These are phyloP conservation scores for Anguilla rostrata DNA, from an alignment of 2,113 vertebrate species.

Conservation along the genomic window DNA sequence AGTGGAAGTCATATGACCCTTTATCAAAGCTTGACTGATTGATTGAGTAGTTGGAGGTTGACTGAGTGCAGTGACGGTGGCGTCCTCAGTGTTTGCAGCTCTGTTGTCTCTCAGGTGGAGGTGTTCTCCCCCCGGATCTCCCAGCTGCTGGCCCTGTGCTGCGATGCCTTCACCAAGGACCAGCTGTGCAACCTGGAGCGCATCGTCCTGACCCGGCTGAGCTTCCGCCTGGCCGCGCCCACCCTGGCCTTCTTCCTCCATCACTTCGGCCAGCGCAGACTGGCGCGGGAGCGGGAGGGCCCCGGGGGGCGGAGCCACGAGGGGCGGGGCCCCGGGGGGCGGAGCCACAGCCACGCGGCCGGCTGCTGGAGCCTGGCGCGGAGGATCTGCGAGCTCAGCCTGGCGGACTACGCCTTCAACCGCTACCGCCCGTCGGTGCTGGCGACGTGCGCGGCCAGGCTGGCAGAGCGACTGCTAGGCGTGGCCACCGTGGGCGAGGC, in stretches of 20 bases:
- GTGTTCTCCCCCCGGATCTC: slow-evolving; percentile 79
- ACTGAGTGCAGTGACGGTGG: not conserved
- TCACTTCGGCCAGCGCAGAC: slow-evolving; percentile 71
- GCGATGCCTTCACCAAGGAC: slow-evolving; percentile 78
- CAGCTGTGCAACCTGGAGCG: slow-evolving; percentile 92
- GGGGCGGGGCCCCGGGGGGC: slow-evolving; percentile 17
- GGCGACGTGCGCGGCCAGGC: slow-evolving; percentile 74
- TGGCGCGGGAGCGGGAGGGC: slow-evolving; percentile 31
- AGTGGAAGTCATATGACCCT: no score
- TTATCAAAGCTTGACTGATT: not conserved
- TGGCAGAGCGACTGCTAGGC: slow-evolving; percentile 73
- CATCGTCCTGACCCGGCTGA: slow-evolving; percentile 81
- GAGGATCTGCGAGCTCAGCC: slow-evolving; percentile 79
- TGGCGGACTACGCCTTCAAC: slow-evolving; percentile 89
- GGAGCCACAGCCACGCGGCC: slow-evolving; percentile 26
- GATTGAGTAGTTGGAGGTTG: not conserved
- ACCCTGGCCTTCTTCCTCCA: slow-evolving; percentile 88
- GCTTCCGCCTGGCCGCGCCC: slow-evolving; percentile 80
- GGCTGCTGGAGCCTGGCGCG: slow-evolving; percentile 63
- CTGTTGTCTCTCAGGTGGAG: slow-evolving; percentile 76
- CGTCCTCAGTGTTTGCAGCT: not conserved
- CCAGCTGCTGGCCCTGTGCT: slow-evolving; percentile 84
- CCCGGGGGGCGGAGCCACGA: slow-evolving; percentile 20
- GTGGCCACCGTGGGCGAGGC: slow-evolving; percentile 31
- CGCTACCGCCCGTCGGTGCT: slow-evolving; percentile 81